Evolutionary conservation across 2,113 vertebrate species (phyloP), one percentile per base, ranked within the genome.

Genomic region (Macrotus californicus): DNA sequence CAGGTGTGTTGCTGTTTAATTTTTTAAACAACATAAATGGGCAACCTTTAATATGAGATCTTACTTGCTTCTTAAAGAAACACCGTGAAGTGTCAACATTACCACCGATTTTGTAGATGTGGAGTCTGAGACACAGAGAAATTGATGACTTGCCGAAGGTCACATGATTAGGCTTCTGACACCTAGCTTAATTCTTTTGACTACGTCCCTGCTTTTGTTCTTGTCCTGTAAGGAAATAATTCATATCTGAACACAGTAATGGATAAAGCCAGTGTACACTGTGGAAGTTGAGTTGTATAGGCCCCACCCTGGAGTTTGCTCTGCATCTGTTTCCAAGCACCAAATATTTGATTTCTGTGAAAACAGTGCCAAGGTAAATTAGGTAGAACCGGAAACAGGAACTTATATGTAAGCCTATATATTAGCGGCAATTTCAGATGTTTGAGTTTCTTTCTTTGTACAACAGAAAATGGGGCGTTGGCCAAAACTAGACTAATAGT

Each of bases 281-380:
- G 66, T 83, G 41, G 66, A 94, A 89, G 64, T 7, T 75, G 88
- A 90, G 52, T n/a, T 91, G 39, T 66, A 10, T 7, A 46, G 77
- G 31, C 61, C 91, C 75, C 54, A 75, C 95, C 93, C 91, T 67
- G 54, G 61, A 85, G 46, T 87, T 61, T 82, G 22, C 67, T 79
- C 83, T 64, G 36, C 50, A 59, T 95, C 92, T 94, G 73, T 94
- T 76, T 73, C 67, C 93, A 91, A 91, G 41, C 69, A 92, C 54
- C 93, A 96, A 96, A 96, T 97, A 96, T 97, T 97, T 97, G 91
- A 92, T 89, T 95, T 97, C 88, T 64, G 5, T 69, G 73, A 82
- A 94, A 92, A 89, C 1, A 56, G 43, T 75, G 96, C 96, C 97
- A 97, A 96, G n/a, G 83, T 94, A 94, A 97, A 97, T 91, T 41